Conservation (phyloP, 2,113 vertebrate species). For the Carassius auratus region DNA sequence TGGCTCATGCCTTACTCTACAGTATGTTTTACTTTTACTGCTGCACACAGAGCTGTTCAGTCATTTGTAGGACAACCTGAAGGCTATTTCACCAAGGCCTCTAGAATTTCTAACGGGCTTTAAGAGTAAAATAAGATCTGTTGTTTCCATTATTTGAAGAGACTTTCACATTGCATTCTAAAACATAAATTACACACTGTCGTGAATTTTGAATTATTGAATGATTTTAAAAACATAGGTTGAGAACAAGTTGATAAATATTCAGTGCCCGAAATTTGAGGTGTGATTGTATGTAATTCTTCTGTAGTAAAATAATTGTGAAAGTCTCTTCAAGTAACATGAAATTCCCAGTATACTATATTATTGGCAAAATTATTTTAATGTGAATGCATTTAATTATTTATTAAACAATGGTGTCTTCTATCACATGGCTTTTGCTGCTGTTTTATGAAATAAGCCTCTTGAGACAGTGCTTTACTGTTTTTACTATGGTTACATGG, state of each 20-base stretch:
- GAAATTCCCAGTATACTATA: neutral
- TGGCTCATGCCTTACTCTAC: neutral
- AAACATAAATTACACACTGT: neutral
- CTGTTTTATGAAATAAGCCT: neutral
- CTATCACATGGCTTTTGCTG: neutral
- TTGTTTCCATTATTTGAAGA: neutral
- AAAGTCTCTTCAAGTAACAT: no score
- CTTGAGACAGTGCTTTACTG: neutral
- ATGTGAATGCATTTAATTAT: neutral
- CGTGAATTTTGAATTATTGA: no score
- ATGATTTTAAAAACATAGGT: no score
- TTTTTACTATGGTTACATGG: neutral
- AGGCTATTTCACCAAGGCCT: neutral
- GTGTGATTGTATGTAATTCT: no score
- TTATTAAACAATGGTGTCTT: neutral
- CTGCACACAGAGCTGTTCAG: neutral
- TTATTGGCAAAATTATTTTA: neutral
- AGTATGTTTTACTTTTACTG: neutral
- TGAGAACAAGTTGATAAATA: no score
- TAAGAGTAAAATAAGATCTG: slow-evolving; percentile 7
- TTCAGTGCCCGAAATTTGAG: no score
- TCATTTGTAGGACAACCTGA: slow-evolving; percentile 8
- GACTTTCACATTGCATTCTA: neutral
- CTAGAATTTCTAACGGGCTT: neutral
- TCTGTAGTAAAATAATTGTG: no score